Base-by-base conservation (phyloP, 2,888 invertebrate species). In the Ectobius pallidus region DNA sequence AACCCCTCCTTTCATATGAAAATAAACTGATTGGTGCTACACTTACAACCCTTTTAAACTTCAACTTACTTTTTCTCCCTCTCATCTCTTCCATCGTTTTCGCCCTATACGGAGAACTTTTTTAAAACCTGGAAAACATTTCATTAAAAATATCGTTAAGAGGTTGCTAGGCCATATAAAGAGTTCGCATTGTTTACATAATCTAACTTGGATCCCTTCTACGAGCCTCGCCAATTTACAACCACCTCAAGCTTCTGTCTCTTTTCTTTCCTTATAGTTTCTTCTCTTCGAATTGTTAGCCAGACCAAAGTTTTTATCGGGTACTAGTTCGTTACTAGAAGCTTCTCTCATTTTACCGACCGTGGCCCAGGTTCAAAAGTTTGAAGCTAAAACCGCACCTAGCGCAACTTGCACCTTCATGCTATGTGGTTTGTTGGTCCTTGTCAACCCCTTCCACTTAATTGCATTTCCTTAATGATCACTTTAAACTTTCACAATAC, bases 71-170 rank as follows among this genome's bases (percentile, higher is more conserved):
- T 25, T 22, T 22, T 7, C 20, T 18, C 25, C 11, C 14, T 25
- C 6, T 52, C 18, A 52, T 20, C 25, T 25, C 22, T 52, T 52
- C 2, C n/a, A n/a, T n/a, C n/a, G n/a, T n/a, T n/a, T n/a, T n/a
- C n/a, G n/a, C n/a, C n/a, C n/a, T n/a, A n/a, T n/a, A n/a, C n/a
- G n/a, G 20, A 52, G 52, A 52, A 52, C 20, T 25, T 52, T 52
- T 52, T 52, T 52, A 52, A 52, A 52, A 22, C 25, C 52, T 22
- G 63, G n/a, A 16, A 63, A 42, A 42, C 20, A 63, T 63, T 63
- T 63, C 63, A 63, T 63, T 63, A 63, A 63, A 63, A 63, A 42
- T 42, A 18, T 25, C 22, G 34, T 63, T 63, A 39, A 63, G 42
- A 42, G 22, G 4, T 22, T 25, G 14, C n/a, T 22, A n/a, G 20